Percentiles rank a stretch among this genome's conserved stretches.
phyloP scores from a whole-genome alignment of 2,888 invertebrate species.

The Oxyteleia sp. region DNA sequence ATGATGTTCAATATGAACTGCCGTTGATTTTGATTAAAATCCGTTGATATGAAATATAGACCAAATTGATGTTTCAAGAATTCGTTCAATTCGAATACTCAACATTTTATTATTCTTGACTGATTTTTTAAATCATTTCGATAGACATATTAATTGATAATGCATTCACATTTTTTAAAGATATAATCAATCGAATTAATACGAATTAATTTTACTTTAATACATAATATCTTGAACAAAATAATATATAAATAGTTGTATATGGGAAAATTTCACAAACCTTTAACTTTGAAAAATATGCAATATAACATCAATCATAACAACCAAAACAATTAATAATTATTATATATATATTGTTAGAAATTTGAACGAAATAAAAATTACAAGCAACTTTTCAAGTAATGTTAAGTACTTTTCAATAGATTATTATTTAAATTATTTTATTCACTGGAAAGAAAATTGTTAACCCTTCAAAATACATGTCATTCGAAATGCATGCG shows the following conservation, averaged over 20 bases:
- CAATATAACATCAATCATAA: not conserved
- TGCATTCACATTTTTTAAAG: not conserved
- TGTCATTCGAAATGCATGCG: too few species aligned
- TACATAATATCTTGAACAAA: too few species aligned
- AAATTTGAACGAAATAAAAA: too few species aligned
- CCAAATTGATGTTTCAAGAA: not conserved
- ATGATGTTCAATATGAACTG: too few species aligned
- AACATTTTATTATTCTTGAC: constrained; percentile 10
- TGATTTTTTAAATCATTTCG: not conserved
- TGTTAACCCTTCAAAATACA: too few species aligned
- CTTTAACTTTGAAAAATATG: constrained; percentile 5
- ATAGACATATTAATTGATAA: not conserved
- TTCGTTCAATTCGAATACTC: constrained; percentile 3
- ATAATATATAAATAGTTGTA: too few species aligned
- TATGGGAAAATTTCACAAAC: constrained; percentile 12
- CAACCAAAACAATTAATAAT: too few species aligned
- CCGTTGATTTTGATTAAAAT: too few species aligned
- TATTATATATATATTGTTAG: too few species aligned
- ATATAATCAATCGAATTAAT: constrained; percentile 2
- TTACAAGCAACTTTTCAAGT: not conserved
- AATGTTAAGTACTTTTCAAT: not conserved
- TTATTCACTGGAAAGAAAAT: too few species aligned
- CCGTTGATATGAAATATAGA: too few species aligned
- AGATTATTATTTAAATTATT: not conserved
- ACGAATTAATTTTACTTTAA: not conserved